Base-by-base conservation (phyloP, 2,113 vertebrate genomes). In the Emydura subglobosa region DNA sequence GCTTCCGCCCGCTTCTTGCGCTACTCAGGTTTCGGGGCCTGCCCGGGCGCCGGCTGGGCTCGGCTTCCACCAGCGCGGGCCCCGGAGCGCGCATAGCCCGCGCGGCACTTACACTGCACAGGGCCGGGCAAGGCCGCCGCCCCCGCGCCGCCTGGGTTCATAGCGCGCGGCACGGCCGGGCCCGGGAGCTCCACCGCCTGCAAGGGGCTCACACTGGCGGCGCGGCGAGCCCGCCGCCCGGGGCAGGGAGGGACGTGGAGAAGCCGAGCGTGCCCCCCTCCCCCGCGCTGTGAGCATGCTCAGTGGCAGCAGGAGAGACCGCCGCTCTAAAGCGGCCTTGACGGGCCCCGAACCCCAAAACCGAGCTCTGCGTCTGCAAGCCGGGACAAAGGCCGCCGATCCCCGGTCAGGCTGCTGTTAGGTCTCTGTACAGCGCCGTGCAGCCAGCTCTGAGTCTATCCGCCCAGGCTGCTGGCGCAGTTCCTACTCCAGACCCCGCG, bases 81-180 rank as follows among this genome's bases (percentile, higher is more conserved):
- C 97, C 96, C 79, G 97, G 97, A 97, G 96, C 97, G 97, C 97
- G 97, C 96, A 96, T 96, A 93, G 53, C 65, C 79, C 74, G 80
- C 92, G 72, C 85, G 79, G 91, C 95, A 98, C 98, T 98, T 98
- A 98, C 98, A 98, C 91, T 97, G 98, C 95, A 98, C 96, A 1
- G 98, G 95, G 86, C 97, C 95, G 31, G 98, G 85, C 82, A 98
- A 98, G 12, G 91, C 39, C 82, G 95, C 91, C 44, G 89, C 85
- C 53, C n/a, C 79, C 81, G 81, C 92, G 81, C 92, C 14, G 80
- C 61, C 92, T 24, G 95, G 54, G 91, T 98, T 98, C 98, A 98
- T 98, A 92, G 95, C 97, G 84, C n/a, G 74, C 44, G 21, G 72
- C 16, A n/a, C 12, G 16, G 25, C 10, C 7, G 24, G 14, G 4